Evolutionary conservation across 2,888 invertebrate genomes (phyloP), one percentile per base, ranked within the genome.

Genomic region (Seira ritae): DNA sequence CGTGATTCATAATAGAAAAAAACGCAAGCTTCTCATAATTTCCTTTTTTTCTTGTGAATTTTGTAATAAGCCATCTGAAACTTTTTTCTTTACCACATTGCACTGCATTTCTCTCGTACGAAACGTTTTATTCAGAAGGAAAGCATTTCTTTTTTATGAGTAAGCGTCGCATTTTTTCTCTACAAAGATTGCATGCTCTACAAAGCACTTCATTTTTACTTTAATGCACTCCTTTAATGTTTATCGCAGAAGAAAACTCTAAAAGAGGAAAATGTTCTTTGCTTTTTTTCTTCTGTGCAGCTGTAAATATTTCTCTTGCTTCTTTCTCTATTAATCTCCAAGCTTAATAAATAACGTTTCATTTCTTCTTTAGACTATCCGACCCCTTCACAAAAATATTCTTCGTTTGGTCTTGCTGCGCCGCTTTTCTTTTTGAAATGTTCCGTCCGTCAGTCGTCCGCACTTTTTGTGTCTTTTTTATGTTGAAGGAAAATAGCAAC

Each of bases 271-370:
- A 75, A 68, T 42, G 68, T 67, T 67, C 15, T 65, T 20, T 22
- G 17, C 42, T 12, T 37, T 66, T 66, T 65, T 74, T 65, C 65
- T 46, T 46, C 17, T 19, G 17, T 66, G 20, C 60, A 67, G 10
- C n/a, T n/a, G 60, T 62, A 19, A 62, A 73, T 60, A 65, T 37
- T 75, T 66, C 76, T 82, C 81, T 65, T 46, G 65, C 60, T 65
- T 62, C 74, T 69, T 81, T 77, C 81, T 72, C 81, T 72, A 76
- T 82, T 82, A 82, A 82, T 82, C 81, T 82, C 76, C 31, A 37
- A 60, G 77, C 77, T 78, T 83, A 78, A 83, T 83, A 83, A 78
- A 83, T 77, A 83, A 83, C 77, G 69, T 72, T 78, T 83, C 77
- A 74, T 77, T 82, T 82, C 76, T 70, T 72, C 71, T 37, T n/a